Evolutionary conservation across 2,888 invertebrate species (phyloP).

Genomic region (Cataglyphis albicans): DNA sequence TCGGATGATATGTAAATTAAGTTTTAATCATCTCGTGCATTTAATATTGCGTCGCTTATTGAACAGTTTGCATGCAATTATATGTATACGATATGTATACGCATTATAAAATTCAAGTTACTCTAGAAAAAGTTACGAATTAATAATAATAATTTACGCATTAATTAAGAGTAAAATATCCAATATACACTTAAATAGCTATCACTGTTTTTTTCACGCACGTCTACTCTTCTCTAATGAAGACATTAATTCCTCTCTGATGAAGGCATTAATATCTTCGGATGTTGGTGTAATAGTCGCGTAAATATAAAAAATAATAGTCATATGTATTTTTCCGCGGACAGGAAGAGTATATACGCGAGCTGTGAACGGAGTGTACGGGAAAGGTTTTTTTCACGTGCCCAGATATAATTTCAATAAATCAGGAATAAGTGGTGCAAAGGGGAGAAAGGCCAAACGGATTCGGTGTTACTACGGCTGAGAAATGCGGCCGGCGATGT

Average conservation of each 20-base stretch:
- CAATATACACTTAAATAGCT: not conserved
- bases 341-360: conserved; percentile 25
- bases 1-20: not conserved
- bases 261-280: conserved; percentile 20
- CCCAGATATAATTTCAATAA: conserved; percentile 76
- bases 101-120: conserved; percentile 21
- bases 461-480: conserved; percentile 65
- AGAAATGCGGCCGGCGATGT: conserved; percentile 63
- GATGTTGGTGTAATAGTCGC: not conserved
- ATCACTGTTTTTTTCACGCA: not conserved
- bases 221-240: not conserved
- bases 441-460: conserved; percentile 51
- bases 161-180: not conserved
- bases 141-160: not conserved
- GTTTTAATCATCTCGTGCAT: not conserved
- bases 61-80: not conserved
- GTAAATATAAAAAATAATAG: conserved; percentile 33
- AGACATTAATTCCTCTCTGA: not conserved
- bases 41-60: conserved; percentile 10
- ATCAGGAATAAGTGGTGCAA: conserved; percentile 73
- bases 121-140: not conserved
- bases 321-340: conserved; percentile 7
- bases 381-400: conserved; percentile 71
- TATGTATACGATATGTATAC: not conserved
- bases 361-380: conserved; percentile 62